phyloP scores from a whole-genome alignment of 2,888 invertebrate species.

The Zygothrica quintamaculata region DNA sequence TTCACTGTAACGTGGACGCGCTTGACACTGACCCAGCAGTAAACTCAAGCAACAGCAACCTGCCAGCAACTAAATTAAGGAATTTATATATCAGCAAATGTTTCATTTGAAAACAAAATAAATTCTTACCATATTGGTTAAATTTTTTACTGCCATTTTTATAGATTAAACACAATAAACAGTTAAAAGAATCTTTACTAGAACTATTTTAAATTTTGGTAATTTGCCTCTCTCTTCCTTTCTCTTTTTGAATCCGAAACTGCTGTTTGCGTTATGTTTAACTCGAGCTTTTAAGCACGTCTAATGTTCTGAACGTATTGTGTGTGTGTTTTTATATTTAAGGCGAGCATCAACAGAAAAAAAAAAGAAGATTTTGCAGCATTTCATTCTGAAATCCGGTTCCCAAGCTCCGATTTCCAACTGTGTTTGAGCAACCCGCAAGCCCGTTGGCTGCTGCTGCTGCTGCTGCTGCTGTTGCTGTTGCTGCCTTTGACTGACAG shows the following conservation, averaged over 20 bases:
- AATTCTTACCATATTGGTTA: conserved; percentile 53
- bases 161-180: background rate
- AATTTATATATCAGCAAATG: background rate
- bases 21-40: conserved; percentile 24
- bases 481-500: conserved; percentile 48
- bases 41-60: conserved; percentile 47
- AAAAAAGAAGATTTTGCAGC: conserved; percentile 38
- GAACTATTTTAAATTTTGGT: background rate
- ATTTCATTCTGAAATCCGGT: conserved; percentile 68
- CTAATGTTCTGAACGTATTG: conserved; percentile 67
- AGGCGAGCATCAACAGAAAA: conserved; percentile 44
- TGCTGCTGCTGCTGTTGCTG: too few relatives aligned
- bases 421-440: conserved; percentile 35
- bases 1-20: conserved; percentile 59
- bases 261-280: conserved; percentile 39
- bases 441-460: conserved; percentile 20
- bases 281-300: conserved; percentile 69
- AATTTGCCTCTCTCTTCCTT: background rate
- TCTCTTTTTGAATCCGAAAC: conserved; percentile 1
- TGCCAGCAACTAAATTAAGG: conserved; percentile 31
- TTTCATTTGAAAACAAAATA: too few relatives aligned
- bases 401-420: conserved; percentile 58
- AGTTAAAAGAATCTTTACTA: too few relatives aligned
- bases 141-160: conserved; percentile 41
- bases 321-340: conserved; percentile 73